Percentiles rank a stretch among this genome's conserved stretches.
phyloP scores from a whole-genome alignment of 1,140 invertebrate species.

The Tribolium madens region DNA sequence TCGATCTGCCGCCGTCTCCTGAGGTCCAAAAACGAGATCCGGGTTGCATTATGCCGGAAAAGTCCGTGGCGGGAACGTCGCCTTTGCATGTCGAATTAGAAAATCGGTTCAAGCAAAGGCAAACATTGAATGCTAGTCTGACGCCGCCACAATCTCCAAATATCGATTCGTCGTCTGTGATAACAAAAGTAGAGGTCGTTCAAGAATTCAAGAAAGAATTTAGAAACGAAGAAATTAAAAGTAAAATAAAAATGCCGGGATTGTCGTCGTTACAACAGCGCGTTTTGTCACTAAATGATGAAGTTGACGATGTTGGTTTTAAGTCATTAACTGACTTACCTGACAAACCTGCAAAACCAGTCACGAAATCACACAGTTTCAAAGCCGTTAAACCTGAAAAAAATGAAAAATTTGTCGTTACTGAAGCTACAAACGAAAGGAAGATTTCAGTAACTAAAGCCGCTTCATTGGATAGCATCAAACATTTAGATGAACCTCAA shows the following conservation, averaged over 20 bases:
- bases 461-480: slow-evolving; percentile 70
- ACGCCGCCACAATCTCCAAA: slow-evolving; percentile 43
- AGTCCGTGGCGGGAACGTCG: slow-evolving; percentile 48
- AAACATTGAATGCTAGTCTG: slow-evolving; percentile 36
- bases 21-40: slow-evolving; percentile 48
- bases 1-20: slow-evolving; percentile 67
- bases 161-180: slow-evolving; percentile 27
- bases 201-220: slow-evolving; percentile 24
- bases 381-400: slow-evolving; percentile 66
- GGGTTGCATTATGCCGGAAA: slow-evolving; percentile 47
- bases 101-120: slow-evolving; percentile 58
- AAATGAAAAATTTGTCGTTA: neutral
- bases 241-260: slow-evolving; percentile 67
- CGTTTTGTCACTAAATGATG: slow-evolving; percentile 54
- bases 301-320: slow-evolving; percentile 63
- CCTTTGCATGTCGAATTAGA: slow-evolving; percentile 61
- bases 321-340: slow-evolving; percentile 65
- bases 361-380: slow-evolving; percentile 77
- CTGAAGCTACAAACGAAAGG: slow-evolving; percentile 1
- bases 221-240: slow-evolving; percentile 59
- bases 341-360: slow-evolving; percentile 67
- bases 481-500: slow-evolving; percentile 67
- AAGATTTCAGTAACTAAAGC: slow-evolving; percentile 52
- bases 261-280: slow-evolving; percentile 69
- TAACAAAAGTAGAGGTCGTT: slow-evolving; percentile 1